Evolutionary conservation across 2,113 vertebrate genomes (phyloP).

Genomic region (Sapajus apella): DNA sequence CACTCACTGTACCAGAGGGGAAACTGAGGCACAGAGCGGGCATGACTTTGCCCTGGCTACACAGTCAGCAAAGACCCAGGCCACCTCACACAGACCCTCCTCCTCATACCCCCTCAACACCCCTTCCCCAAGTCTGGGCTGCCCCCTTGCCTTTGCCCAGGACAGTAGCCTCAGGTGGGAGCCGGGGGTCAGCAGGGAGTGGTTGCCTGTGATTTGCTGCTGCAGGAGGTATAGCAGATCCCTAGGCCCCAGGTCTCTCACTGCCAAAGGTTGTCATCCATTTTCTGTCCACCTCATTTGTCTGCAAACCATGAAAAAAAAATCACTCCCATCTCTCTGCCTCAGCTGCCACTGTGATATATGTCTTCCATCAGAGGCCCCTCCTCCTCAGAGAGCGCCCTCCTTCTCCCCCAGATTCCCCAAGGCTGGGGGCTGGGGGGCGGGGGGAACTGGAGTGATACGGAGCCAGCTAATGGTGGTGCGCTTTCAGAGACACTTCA

Average conservation of each 20-base stretch:
- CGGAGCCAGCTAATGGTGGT: background rate
- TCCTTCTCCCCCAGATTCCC: background rate
- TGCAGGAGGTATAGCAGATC: fast-evolving
- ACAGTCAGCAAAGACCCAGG: background rate
- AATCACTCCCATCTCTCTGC: constrained; percentile 70
- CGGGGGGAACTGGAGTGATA: background rate
- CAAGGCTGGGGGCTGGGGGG: background rate
- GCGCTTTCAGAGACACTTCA: background rate
- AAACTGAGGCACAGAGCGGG: background rate
- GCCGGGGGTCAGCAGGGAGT: fast-evolving
- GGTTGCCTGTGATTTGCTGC: background rate
- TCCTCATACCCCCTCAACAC: background rate
- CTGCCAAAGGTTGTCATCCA: constrained; percentile 78
- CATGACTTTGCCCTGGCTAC: background rate
- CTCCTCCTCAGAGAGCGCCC: background rate
- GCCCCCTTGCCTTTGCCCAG: too few species aligned
- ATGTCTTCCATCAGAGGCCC: constrained; percentile 74
- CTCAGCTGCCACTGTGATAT: constrained; percentile 67
- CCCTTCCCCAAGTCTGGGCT: background rate
- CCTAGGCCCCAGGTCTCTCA: background rate
- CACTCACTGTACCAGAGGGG: background rate
- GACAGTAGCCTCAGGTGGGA: background rate
- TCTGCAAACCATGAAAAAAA: constrained; percentile 84
- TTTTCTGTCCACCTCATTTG: constrained; percentile 83
- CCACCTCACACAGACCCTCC: background rate